Base-by-base conservation (phyloP, 2,113 vertebrate species). In the Colistium nudipinnis region DNA sequence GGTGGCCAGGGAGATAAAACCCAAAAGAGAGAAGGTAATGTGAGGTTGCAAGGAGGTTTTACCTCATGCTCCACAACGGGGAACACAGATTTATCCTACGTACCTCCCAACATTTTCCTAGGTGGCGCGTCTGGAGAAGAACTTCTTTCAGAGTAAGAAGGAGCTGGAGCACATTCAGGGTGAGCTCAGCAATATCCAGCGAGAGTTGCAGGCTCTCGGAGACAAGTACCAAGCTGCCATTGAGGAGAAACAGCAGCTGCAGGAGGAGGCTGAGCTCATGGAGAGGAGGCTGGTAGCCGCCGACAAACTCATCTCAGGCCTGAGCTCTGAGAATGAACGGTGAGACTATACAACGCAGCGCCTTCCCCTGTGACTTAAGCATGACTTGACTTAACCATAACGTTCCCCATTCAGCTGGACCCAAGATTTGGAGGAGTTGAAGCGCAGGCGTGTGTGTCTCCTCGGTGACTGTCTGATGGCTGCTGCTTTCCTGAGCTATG, bases 201-300 rank as follows among this genome's bases (percentile, higher is more conserved):
- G 33, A 0, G 97, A 99, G 51, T 88, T 98, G 69, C 88, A 91
- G 16, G 74, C 92, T n/a, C 86, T 99, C 70, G 92, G 94, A 16
- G 70, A 93, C 13, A 96, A 93, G 35, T 98, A 98, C 7, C 88
- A 95, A 49, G 92, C 84, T 0, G 96, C 97, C 63, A 94, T 95
- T 53, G 54, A 43, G 12, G 96, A 98, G 60, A 97, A 96, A 72
- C 93, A 94, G 60, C 88, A 93, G 70, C 92, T 99, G 54, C 95
- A 98, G 83, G 95, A 95, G 45, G 96, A 96, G 83, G 96, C 97
- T 0, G 95, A 98, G 72, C 71, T 99, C 72, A 99, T 98, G 97
- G 95, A 97, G 87, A 92, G 95, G 51, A 93, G 96, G 69, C 91
- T 99, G 20, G 83, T 93, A 0, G 96, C 97, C 0, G 97, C 98